Evolutionary conservation across 2,888 invertebrate genomes (phyloP), one percentile per base, ranked within the genome.

Genomic region (Trissolcus japonicus): DNA sequence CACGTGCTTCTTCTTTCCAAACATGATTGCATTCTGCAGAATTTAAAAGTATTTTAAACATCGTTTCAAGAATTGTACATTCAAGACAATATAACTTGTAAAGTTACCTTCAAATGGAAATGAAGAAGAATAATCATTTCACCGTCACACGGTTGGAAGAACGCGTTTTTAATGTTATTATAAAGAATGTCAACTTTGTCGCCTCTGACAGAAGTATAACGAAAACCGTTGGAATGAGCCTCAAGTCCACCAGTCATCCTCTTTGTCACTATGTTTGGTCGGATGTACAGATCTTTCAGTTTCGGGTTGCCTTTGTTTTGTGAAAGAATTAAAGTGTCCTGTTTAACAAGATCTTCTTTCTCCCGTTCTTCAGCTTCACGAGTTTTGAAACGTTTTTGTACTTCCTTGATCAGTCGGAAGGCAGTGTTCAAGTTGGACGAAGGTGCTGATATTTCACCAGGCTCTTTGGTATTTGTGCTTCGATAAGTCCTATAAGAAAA

Each of bases 101-200:
- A 1, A 51, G 67, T 81, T 86, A 93, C 93, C 90, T 97, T 98
- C 76, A 99, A 92, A 91, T 99, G 98, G 90, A 99, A 99, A 92
- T 99, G 99, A 73, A 99, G 91, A 25, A 99, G 91, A 86, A 99
- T 99, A 72, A 99, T 99, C 98, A 99, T 99, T 91, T 99, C 99
- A 78, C 98, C 96, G 88, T 99, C 99, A 86, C 99, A 99, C 0
- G 98, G 98, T 91, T 98, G 98, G 91, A 99, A 99, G 92, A 99
- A 98, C 7, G 99, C 98, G 88, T 99, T 98, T 89, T 98, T 98
- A 82, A 99, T 99, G 90, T 99, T 99, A 91, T 99, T 99, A 90
- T 99, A 99, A 62, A 99, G 91, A 83, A 99, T 99, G 86, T 99
- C 99, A 6, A 99, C 98, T 92, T 99, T 99, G 87, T 99, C 99